A percentile compares a stretch with the other conserved stretches of the same genome.
phyloP scores from a whole-genome alignment of 2,113 vertebrate genomes.

The Tyto alba region DNA sequence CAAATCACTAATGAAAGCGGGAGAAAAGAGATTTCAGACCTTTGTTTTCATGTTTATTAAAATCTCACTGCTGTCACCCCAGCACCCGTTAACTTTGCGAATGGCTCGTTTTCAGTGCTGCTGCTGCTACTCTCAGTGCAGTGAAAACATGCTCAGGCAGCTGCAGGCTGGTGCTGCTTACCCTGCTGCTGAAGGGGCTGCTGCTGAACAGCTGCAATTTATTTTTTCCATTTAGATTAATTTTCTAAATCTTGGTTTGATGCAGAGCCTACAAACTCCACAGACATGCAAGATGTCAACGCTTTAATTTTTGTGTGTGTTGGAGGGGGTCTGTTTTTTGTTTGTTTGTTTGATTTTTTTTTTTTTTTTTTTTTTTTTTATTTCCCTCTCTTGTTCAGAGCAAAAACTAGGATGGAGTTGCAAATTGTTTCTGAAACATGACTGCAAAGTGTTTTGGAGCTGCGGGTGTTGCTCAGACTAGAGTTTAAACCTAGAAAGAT shows the following conservation, averaged over 20 bases:
- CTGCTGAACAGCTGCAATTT: neutral
- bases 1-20: slow-evolving; percentile 1
- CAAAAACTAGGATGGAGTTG: neutral
- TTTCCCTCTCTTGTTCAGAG: neutral
- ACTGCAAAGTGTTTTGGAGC: neutral
- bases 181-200: neutral
- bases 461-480: neutral
- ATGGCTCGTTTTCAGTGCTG: neutral
- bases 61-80: neutral
- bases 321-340: neutral
- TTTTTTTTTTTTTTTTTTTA: neutral
- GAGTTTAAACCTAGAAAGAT: neutral
- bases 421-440: neutral
- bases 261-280: neutral
- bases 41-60: slow-evolving; percentile 22
- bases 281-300: neutral
- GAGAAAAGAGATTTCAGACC: slow-evolving; percentile 38
- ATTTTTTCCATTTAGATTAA: neutral
- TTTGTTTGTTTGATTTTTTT: neutral
- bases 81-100: neutral
- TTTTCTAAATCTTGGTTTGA: neutral
- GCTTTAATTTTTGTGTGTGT: fast-evolving
- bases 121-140: neutral
- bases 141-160: neutral
- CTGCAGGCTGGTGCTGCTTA: neutral